Conservation (phyloP, 2,888 invertebrate species). For the Leistus spinibarbis region DNA sequence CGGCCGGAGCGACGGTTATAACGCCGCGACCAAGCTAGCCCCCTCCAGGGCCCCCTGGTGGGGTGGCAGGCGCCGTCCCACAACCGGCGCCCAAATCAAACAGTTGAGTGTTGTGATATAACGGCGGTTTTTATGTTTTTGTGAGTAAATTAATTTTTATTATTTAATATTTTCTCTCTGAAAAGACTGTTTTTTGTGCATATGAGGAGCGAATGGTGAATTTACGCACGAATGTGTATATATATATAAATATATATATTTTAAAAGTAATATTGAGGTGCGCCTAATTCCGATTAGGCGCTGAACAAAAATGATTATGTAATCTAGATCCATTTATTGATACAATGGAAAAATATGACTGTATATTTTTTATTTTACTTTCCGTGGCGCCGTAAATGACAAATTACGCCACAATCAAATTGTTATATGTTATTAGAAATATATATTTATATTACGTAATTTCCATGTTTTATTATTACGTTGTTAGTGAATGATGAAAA, state of each 20-base stretch:
- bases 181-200: not conserved
- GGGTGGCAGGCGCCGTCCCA: not conserved
- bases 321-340: not conserved
- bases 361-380: not conserved
- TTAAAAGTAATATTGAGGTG: not conserved
- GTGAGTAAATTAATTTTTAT: not conserved
- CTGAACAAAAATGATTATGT: not conserved
- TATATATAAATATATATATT: not conserved
- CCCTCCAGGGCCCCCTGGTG: slow-evolving; percentile 5
- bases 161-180: not conserved
- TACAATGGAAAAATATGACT: not conserved
- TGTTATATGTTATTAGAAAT: not conserved
- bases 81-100: not conserved
- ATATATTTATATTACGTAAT: not conserved
- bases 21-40: slow-evolving; percentile 29
- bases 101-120: not conserved
- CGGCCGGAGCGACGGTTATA: not conserved
- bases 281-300: not conserved
- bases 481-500: not conserved
- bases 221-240: not conserved
- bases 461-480: too few species aligned
- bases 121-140: not conserved
- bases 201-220: too few species aligned
- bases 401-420: not conserved
- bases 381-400: not conserved